These are phyloP conservation scores for Lepisosteus oculatus DNA, from an alignment of 2,113 vertebrate species.

Conservation along the genomic window DNA sequence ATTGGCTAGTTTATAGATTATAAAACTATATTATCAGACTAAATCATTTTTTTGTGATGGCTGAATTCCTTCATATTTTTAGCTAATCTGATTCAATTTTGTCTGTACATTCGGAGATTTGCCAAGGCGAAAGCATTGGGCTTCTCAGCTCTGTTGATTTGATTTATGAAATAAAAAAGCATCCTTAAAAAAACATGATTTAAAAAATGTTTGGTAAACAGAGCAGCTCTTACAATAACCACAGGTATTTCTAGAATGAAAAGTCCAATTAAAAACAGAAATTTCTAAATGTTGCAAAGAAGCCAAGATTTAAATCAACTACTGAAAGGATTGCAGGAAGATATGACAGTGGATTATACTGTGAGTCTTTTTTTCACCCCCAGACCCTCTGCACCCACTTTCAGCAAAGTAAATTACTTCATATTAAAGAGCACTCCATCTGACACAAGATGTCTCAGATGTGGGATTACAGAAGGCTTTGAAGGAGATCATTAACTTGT, in stretches of 20 bases:
- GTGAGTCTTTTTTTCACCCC: background rate
- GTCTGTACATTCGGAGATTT: background rate
- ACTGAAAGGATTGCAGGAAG: slow-evolving; percentile 9
- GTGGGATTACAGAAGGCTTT: slow-evolving; percentile 54
- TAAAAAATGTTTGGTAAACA: background rate
- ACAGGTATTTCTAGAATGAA: slow-evolving; percentile 11
- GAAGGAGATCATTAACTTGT: slow-evolving; percentile 61
- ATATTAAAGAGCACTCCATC: slow-evolving; percentile 16
- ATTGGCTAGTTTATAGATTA: no score
- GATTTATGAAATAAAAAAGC: background rate
- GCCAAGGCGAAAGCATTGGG: background rate
- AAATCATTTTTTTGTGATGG: no score
- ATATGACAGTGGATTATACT: slow-evolving; percentile 3
- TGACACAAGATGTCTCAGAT: slow-evolving; percentile 37
- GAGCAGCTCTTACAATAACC: background rate
- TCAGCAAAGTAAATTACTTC: slow-evolving; percentile 52
- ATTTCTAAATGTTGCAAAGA: background rate
- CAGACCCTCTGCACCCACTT: slow-evolving; percentile 59
- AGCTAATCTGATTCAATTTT: background rate
- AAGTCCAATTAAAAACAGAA: background rate
- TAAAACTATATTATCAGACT: no score
- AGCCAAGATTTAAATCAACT: background rate
- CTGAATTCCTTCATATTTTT: no score
- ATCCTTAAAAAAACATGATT: no score
- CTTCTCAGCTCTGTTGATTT: background rate